Conservation (phyloP, 2,113 vertebrate species). For the Paracanthobrama guichenoti region DNA sequence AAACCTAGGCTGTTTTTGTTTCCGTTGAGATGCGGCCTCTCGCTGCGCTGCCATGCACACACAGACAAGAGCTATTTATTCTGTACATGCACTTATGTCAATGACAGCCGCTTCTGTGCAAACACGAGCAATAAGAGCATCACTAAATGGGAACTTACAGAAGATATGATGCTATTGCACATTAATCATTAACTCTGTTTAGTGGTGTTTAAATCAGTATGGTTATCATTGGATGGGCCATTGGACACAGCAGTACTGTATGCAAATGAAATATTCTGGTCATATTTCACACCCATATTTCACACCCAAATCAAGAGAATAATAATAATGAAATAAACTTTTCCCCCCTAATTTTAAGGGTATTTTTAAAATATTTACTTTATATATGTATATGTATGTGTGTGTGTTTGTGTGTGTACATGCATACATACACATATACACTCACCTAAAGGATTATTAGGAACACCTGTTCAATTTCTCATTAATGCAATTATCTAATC, state of each 20-base stretch:
- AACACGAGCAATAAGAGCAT: constrained; percentile 18
- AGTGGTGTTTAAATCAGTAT: constrained; percentile 26
- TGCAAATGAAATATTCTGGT: background rate
- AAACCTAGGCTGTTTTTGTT: too few relatives aligned
- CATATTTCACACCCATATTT: constrained; percentile 7
- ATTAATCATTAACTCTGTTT: constrained; percentile 49
- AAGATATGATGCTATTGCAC: constrained; percentile 33
- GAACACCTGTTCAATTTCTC: too few relatives aligned
- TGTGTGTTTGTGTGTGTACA: too few relatives aligned
- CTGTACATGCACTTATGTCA: constrained; percentile 1
- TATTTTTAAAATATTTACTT: too few relatives aligned
- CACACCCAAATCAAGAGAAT: background rate
- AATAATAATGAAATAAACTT: too few relatives aligned
- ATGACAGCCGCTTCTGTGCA: constrained; percentile 5
- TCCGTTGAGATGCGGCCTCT: background rate
- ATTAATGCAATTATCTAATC: too few relatives aligned
- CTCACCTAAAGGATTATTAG: too few relatives aligned
- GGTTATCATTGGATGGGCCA: background rate
- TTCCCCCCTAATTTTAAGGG: too few relatives aligned
- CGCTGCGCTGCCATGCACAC: background rate
- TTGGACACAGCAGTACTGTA: background rate
- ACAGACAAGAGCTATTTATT: background rate
- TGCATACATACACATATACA: too few relatives aligned
- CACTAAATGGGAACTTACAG: constrained; percentile 3
- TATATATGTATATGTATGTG: too few relatives aligned